Conservation (phyloP, 1,140 invertebrate species). For the Drosophila seguyi region DNA sequence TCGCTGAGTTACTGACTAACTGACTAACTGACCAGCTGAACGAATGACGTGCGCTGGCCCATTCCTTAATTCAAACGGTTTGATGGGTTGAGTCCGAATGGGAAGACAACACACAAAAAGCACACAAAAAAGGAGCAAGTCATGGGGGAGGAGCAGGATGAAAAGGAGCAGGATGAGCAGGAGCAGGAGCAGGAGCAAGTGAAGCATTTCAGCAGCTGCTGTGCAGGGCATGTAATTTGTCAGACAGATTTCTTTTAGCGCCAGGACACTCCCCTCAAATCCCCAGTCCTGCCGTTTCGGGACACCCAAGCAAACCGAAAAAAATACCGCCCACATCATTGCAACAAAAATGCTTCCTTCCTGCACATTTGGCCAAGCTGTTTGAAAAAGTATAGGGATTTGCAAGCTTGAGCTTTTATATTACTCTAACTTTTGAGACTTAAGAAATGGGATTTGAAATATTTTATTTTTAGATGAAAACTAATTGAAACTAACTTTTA, state of each 20-base stretch:
- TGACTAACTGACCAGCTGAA: constrained; percentile 42
- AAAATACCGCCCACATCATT: constrained; percentile 56
- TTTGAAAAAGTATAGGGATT: constrained; percentile 16
- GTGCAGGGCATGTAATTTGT: constrained; percentile 72
- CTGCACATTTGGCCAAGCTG: constrained; percentile 54
- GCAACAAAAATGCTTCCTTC: constrained; percentile 72
- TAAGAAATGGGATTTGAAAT: neutral
- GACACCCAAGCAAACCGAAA: constrained; percentile 34
- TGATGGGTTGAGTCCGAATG: constrained; percentile 49
- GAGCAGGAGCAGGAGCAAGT: constrained; percentile 16
- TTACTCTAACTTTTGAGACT: neutral
- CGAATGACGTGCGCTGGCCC: constrained; percentile 50
- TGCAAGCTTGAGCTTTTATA: neutral
- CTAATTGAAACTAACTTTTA: neutral
- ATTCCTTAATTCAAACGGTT: constrained; percentile 35
- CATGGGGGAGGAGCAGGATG: constrained; percentile 17
- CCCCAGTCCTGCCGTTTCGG: neutral
- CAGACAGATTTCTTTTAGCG: constrained; percentile 74
- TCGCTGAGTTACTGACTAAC: constrained; percentile 40
- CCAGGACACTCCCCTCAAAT: constrained; percentile 38
- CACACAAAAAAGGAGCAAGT: constrained; percentile 22
- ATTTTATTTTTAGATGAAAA: neutral
- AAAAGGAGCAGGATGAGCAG: too few relatives aligned
- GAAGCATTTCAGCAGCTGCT: constrained; percentile 61
- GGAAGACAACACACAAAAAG: constrained; percentile 31